Evolutionary conservation across 2,113 vertebrate genomes (phyloP).

Genomic region (Saccopteryx bilineata): DNA sequence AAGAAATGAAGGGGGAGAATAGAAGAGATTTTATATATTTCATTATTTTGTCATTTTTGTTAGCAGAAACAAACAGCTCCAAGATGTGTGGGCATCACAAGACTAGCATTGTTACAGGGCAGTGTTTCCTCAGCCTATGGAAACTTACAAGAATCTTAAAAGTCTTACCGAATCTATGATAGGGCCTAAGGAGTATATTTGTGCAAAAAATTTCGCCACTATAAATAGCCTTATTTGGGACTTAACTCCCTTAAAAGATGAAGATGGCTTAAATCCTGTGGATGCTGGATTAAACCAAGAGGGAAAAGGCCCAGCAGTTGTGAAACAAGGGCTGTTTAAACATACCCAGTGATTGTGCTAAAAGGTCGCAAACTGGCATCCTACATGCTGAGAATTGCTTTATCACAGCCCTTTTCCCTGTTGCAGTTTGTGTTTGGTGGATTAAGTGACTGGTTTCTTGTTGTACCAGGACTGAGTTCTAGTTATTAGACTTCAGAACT

Average conservation of each 20-base stretch:
- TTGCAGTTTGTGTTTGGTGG: not conserved
- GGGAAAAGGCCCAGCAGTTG: not conserved
- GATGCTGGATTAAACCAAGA: not conserved
- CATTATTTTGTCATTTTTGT: not conserved
- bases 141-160: not conserved
- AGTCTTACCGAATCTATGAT: not conserved
- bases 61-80: constrained; percentile 11
- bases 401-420: not conserved
- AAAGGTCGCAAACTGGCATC: not conserved
- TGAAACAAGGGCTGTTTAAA: not conserved
- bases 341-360: not conserved
- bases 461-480: too few species aligned
- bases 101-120: not conserved
- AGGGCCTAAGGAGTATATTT: not conserved
- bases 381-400: not conserved
- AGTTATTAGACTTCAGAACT: too few species aligned
- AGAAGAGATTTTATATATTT: not conserved
- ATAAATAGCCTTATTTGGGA: not conserved
- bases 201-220: not conserved
- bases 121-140: constrained; percentile 3
- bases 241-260: not conserved
- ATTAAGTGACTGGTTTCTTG: not conserved
- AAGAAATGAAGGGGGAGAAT: not conserved
- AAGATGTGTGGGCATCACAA: not conserved
- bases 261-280: not conserved